Evolutionary conservation across 2,797 vertebrate species (phyloP).

Genomic region (Fringilla coelebs): DNA sequence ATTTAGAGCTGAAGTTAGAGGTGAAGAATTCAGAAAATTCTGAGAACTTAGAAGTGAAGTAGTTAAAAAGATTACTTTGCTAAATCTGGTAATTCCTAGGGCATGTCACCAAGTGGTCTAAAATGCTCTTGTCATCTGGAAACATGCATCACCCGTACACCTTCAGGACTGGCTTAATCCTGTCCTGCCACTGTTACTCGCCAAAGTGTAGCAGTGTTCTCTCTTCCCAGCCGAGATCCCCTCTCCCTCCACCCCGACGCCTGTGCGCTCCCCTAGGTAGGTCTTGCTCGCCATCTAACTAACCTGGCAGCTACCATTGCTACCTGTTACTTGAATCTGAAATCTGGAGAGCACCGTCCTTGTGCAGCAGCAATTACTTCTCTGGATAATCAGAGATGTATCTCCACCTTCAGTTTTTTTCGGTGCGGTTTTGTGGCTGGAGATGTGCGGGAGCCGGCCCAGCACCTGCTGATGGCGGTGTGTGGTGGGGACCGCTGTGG

Average conservation of each 20-base stretch:
- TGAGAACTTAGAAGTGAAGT: background rate
- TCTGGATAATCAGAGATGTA: background rate
- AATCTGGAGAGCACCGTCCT: background rate
- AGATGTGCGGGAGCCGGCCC: background rate
- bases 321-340: background rate
- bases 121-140: background rate
- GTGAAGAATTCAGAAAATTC: background rate
- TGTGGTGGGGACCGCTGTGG: background rate
- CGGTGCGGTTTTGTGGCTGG: background rate
- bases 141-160: background rate
- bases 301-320: background rate
- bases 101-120: background rate
- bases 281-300: background rate
- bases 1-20: background rate
- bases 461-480: background rate
- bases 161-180: background rate
- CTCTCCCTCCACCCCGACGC: background rate
- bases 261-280: accelerated
- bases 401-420: background rate
- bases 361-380: background rate
- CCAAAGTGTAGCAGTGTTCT: background rate
- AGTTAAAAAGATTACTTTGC: conserved; percentile 7
- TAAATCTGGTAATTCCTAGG: background rate
- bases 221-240: background rate
- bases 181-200: background rate